phyloP scores from a whole-genome alignment of 2,888 invertebrate species.

The Carpatolechia fugitivella region DNA sequence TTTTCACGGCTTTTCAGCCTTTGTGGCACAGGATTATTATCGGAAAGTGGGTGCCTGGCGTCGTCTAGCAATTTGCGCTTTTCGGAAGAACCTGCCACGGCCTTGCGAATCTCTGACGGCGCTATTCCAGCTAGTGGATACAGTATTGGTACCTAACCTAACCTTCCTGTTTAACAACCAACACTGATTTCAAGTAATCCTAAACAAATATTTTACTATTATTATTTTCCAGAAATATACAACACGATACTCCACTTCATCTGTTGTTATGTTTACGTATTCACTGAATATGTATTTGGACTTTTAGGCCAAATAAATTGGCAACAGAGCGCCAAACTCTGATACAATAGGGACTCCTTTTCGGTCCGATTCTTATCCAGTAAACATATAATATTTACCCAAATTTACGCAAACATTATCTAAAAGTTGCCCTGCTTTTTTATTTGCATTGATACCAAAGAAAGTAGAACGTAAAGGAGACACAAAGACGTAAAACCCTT shows the following conservation, averaged over 20 bases:
- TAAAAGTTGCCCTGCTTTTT: neutral
- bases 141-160: too few relatives aligned
- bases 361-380: neutral
- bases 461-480: neutral
- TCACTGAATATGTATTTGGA: slow-evolving; percentile 18
- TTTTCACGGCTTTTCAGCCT: too few relatives aligned
- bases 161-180: slow-evolving; percentile 31
- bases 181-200: slow-evolving; percentile 45
- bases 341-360: slow-evolving; percentile 3
- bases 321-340: neutral
- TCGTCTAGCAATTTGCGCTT: too few relatives aligned
- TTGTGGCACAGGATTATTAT: too few relatives aligned
- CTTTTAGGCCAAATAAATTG: slow-evolving; percentile 9
- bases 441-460: neutral
- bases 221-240: slow-evolving; percentile 38
- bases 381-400: neutral
- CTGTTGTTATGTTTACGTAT: slow-evolving; percentile 21
- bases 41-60: too few relatives aligned
- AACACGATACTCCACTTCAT: slow-evolving; percentile 26
- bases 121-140: too few relatives aligned
- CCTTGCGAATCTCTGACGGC: too few relatives aligned
- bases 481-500: neutral
- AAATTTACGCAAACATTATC: neutral
- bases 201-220: slow-evolving; percentile 51
- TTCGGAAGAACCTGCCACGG: too few relatives aligned